phyloP scores from a whole-genome alignment of 2,888 invertebrate species.

The Malachius bipustulatus region DNA sequence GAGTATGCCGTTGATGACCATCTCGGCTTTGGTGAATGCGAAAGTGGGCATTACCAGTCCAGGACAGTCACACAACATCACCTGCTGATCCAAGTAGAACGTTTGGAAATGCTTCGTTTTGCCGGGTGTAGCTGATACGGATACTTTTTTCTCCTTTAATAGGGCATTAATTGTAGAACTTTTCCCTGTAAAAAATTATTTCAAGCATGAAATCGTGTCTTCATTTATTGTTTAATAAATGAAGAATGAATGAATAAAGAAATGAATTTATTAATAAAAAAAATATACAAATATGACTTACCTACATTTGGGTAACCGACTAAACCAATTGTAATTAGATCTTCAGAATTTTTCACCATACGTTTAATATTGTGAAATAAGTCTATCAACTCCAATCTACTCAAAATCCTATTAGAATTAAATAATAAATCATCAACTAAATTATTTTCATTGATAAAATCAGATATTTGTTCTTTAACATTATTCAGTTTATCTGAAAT shows the following conservation, averaged over 20 bases:
- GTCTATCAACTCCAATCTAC: conserved; percentile 56
- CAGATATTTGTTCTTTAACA: conserved; percentile 8
- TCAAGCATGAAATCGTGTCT: too few relatives aligned
- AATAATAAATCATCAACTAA: conserved; percentile 12
- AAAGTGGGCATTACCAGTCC: conserved; percentile 97
- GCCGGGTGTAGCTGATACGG: conserved; percentile 96
- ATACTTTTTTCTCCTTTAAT: conserved; percentile 72
- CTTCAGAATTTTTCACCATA: too few relatives aligned
- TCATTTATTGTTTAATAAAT: too few relatives aligned
- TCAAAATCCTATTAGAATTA: conserved; percentile 24
- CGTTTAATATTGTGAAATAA: conserved; percentile 58
- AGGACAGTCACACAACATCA: conserved; percentile 92
- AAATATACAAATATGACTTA: too few relatives aligned
- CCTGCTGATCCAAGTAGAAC: conserved; percentile 60
- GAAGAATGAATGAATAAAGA: too few relatives aligned
- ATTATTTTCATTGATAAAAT: conserved; percentile 10
- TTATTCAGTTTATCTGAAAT: conserved; percentile 32
- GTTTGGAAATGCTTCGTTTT: conserved; percentile 98
- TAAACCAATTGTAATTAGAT: conserved; percentile 73
- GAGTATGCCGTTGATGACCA: conserved; percentile 89
- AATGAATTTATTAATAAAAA: too few relatives aligned
- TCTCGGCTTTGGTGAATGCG: conserved; percentile 86
- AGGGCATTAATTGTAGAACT: conserved; percentile 96
- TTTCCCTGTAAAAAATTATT: too few relatives aligned
- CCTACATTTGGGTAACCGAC: conserved; percentile 99